These are phyloP conservation scores for Mantis religiosa DNA, from an alignment of 2,888 invertebrate genomes.

Conservation along the genomic window DNA sequence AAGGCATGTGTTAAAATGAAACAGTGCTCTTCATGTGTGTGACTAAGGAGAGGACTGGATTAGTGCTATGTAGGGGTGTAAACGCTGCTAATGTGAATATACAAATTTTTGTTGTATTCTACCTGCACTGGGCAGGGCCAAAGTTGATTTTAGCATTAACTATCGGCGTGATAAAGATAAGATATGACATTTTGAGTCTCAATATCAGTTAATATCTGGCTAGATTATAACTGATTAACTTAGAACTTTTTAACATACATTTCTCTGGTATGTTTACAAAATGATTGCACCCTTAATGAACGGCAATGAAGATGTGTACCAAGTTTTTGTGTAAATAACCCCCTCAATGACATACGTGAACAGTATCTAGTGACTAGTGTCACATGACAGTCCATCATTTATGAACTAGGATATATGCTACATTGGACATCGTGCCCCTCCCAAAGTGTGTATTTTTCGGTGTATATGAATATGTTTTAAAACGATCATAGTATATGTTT, in stretches of 20 bases:
- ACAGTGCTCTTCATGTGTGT: neutral
- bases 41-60: neutral
- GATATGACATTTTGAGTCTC: neutral
- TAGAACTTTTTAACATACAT: neutral
- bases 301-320: too few relatives aligned
- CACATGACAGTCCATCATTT: neutral
- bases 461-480: too few relatives aligned
- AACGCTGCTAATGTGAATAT: neutral
- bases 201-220: neutral
- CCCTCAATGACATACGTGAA: neutral
- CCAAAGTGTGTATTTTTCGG: neutral
- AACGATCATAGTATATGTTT: too few relatives aligned
- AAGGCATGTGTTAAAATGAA: neutral
- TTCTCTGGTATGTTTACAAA: neutral
- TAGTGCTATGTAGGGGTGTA: neutral
- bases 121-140: neutral
- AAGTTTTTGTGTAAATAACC: neutral
- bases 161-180: neutral
- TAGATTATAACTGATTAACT: neutral
- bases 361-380: neutral
- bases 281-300: too few relatives aligned
- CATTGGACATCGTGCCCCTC: neutral
- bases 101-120: neutral
- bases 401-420: neutral
- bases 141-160: neutral